Evolutionary conservation across 2,113 vertebrate species (phyloP).

Genomic region (Chamaea fasciata): DNA sequence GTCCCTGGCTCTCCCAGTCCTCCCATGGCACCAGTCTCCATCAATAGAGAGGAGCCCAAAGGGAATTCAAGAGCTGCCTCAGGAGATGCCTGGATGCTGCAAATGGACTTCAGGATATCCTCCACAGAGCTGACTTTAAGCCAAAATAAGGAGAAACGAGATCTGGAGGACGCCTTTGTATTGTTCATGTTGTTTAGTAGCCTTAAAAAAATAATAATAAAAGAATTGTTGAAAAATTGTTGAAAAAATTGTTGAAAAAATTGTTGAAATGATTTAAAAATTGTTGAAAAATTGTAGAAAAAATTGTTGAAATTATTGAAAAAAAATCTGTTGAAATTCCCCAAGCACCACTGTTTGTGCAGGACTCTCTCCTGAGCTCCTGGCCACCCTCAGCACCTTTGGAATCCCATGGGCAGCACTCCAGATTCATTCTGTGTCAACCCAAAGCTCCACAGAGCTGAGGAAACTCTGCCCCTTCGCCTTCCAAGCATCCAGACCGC

Average conservation of each 20-base stretch:
- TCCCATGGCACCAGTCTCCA: neutral
- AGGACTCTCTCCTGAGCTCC: neutral
- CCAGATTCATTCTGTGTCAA: neutral
- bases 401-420: fast-evolving
- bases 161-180: neutral
- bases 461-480: neutral
- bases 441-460: neutral
- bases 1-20: neutral
- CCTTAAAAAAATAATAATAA: neutral
- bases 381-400: neutral
- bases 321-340: neutral
- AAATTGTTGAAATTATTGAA: neutral
- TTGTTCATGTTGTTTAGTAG: neutral
- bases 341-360: neutral
- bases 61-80: neutral
- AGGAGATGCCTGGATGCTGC: neutral
- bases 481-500: neutral
- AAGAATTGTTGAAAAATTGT: neutral
- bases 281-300: neutral
- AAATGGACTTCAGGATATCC: neutral
- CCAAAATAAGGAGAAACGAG: neutral
- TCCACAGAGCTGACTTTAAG: neutral
- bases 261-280: too few relatives aligned
- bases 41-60: neutral
- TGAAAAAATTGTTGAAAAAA: neutral